Evolutionary conservation across 2,888 invertebrate genomes (phyloP), one percentile per base, ranked within the genome.

Genomic region (Colostygia pectinataria): DNA sequence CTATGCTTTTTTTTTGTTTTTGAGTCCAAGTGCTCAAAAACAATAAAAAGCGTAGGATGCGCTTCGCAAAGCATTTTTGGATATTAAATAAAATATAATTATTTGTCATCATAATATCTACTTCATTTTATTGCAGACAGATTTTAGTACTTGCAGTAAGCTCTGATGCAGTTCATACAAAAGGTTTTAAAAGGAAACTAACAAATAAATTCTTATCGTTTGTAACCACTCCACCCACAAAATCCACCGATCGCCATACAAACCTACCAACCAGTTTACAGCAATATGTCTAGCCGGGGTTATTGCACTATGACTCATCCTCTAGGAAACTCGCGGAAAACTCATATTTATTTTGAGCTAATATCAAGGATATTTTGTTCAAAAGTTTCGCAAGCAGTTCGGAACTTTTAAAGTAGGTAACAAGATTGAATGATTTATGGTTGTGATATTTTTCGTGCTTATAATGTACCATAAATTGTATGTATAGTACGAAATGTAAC

Each of bases 271-370:
- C 65, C 45, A 59, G 71, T 80, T 72, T 59, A 52, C 51, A 50
- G 49, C 65, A 59, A 68, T 66, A 67, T 57, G 83, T 79, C 80
- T 77, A 72, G 75, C 57, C 54, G 56, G 57, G 81, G 80, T 80
- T 76, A 69, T 71, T 77, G 80, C 73, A 63, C 80, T 61, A 57
- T 79, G 78, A 80, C 64, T 81, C 81, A 80, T 65, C 57, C 50
- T 56, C 61, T 60, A 42, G 48, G 55, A 40, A 45, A 50, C 52
- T 56, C 29, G 42, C 36, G 39, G 55, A 45, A 44, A 55, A 49
- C 41, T 50, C 31, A 43, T 51, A 46, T 43, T 54, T 46, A 50
- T 46, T 36, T 43, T 28, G 34, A n/a, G n/a, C n/a, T n/a, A n/a
- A 31, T 39, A 38, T 46, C 42, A 27, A 41, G 23, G 10, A 44